Percentiles rank a stretch among this genome's conserved stretches.
These are phyloP conservation scores for Scrobipalpa atriplicella DNA, from an alignment of 2,888 invertebrate species.

Conservation along the genomic window DNA sequence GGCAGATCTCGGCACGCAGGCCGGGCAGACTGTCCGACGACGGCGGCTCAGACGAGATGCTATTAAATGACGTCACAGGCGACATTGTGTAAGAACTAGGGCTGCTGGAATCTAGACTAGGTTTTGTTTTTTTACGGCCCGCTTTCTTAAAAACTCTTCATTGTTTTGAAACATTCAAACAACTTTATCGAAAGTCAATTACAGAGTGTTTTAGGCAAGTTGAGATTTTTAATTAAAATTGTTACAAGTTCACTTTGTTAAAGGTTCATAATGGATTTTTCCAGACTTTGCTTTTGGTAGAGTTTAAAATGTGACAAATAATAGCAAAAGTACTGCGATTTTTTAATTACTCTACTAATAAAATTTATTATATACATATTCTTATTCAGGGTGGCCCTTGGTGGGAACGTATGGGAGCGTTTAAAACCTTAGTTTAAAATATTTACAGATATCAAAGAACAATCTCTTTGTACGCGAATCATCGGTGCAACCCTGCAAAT, in stretches of 20 bases:
- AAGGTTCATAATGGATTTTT: too few relatives aligned
- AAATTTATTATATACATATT: too few relatives aligned
- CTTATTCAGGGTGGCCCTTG: too few relatives aligned
- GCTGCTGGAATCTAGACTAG: constrained; percentile 12
- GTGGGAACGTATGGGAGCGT: too few relatives aligned
- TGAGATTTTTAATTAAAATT: constrained; percentile 3
- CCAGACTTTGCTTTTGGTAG: too few relatives aligned
- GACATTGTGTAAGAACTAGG: constrained; percentile 56
- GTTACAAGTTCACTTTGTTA: not conserved
- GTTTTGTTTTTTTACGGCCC: not conserved
- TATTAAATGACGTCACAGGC: constrained; percentile 70
- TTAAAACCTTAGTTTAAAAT: too few relatives aligned
- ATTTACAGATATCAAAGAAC: too few relatives aligned
- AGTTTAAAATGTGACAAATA: too few relatives aligned
- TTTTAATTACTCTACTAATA: too few relatives aligned
- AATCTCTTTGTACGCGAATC: too few relatives aligned
- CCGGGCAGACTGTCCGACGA: constrained; percentile 67
- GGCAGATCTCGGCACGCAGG: constrained; percentile 18
- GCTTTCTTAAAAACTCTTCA: not conserved
- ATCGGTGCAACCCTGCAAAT: not conserved
- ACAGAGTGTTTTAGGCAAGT: not conserved
- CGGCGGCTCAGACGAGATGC: constrained; percentile 55
- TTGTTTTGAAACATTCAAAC: not conserved
- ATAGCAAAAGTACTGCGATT: too few relatives aligned
- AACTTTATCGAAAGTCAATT: constrained; percentile 5